Evolutionary conservation across 2,888 invertebrate genomes (phyloP), one percentile per base, ranked within the genome.

Genomic region (Acanthococcus lagerstroemiae): DNA sequence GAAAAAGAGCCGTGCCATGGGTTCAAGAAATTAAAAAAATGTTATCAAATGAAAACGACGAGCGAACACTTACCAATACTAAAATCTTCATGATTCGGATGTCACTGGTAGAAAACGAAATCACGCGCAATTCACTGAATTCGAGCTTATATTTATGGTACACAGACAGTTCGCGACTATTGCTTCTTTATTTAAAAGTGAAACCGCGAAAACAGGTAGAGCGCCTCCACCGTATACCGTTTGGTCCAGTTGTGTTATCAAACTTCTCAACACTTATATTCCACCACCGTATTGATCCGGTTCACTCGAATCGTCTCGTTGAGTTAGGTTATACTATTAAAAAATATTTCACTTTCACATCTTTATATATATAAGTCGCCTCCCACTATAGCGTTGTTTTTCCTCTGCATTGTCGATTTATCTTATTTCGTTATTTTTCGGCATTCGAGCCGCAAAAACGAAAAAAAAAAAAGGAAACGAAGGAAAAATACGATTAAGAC

Each of bases 341-440:
- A 63, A 63, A 63, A 63, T 54, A 63, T 63, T 54, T 63, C 63
- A 63, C 63, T 63, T 63, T 63, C 63, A 63, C 63, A 63, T 63
- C 63, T 63, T 61, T 61, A 61, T 63, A 63, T 63, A 63, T 63
- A 63, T 48, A 60, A 27, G 26, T 17, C 24, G 9, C 45, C 60
- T 60, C 60, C 60, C 60, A 60, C 60, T 60, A 57, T 17, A 45
- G 5, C 19, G 46, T 19, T 45, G 15, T 45, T 19, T 45, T 45
- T 45, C 19, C 19, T 45, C 15, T 45, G 7, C 19, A 4, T 45
- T 45, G 15, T 45, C 46, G 15, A 17, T 15, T 45, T 45, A 17
- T 45, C 15, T 37, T 45, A 17, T 15, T 7, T 45, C 19, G 15
- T 45, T 45, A 17, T 45, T 45, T 45, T 45, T 45, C 46, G 46